A percentile compares a stretch with the other conserved stretches of the same genome.
Evolutionary conservation across 1,140 invertebrate species (phyloP).

Genomic region (Zeugodacus cucurbitae): DNA sequence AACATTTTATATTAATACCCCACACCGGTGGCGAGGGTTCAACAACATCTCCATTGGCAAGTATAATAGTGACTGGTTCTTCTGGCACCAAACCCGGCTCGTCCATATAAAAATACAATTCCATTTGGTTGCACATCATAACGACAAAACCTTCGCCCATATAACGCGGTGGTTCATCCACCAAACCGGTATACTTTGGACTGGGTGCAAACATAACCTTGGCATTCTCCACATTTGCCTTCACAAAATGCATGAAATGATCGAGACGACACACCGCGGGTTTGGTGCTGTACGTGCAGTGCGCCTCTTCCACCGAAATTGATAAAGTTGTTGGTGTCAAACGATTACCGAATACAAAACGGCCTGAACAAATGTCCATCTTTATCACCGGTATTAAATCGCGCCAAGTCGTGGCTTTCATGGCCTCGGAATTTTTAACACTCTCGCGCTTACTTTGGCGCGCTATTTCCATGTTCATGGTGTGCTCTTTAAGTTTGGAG

Average conservation of each 20-base stretch:
- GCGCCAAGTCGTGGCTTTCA: slow-evolving; percentile 89
- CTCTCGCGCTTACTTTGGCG: slow-evolving; percentile 68
- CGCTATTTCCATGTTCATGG: slow-evolving; percentile 72
- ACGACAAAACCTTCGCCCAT: slow-evolving; percentile 96
- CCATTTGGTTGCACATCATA: slow-evolving; percentile 93
- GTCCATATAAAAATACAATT: slow-evolving; percentile 97
- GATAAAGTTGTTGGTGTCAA: slow-evolving; percentile 93
- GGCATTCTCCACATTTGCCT: slow-evolving; percentile 94
- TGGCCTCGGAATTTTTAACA: slow-evolving; percentile 77
- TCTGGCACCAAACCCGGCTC: slow-evolving; percentile 90
- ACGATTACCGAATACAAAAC: slow-evolving; percentile 96
- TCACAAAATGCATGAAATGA: slow-evolving; percentile 96
- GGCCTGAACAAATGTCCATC: slow-evolving; percentile 90
- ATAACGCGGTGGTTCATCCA: slow-evolving; percentile 94
- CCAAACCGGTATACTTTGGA: slow-evolving; percentile 91
- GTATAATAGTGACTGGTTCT: slow-evolving; percentile 87
- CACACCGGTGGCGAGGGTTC: slow-evolving; percentile 92
- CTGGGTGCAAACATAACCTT: slow-evolving; percentile 93
- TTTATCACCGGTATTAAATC: slow-evolving; percentile 98
- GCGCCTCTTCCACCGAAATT: slow-evolving; percentile 93
- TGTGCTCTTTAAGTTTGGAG: slow-evolving; percentile 68
- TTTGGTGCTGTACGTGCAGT: slow-evolving; percentile 95
- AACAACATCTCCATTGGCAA: slow-evolving; percentile 93
- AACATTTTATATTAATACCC: slow-evolving; percentile 96
- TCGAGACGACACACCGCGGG: slow-evolving; percentile 92